Evolutionary conservation across 2,888 invertebrate genomes (phyloP).

Genomic region (Acleris laterana): DNA sequence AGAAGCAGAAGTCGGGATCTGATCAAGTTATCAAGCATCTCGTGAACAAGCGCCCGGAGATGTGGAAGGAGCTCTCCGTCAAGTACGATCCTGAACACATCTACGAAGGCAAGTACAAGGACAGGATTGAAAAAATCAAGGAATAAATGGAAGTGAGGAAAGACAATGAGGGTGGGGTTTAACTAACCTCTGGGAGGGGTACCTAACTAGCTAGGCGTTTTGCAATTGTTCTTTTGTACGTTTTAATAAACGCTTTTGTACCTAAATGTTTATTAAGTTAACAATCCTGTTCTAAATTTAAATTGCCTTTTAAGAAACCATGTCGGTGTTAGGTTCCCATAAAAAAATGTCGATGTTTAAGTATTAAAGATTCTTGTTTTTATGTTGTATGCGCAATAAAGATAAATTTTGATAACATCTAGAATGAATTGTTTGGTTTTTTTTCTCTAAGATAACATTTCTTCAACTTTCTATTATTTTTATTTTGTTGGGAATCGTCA

Average conservation of each 20-base stretch:
- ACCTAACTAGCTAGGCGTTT: constrained; percentile 25
- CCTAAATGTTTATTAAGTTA: constrained; percentile 9
- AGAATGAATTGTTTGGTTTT: no score
- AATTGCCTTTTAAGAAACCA: no score
- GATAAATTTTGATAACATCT: no score
- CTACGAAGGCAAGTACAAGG: constrained; percentile 87
- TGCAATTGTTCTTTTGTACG: constrained; percentile 22
- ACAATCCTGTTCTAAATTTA: not conserved
- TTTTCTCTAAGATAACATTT: no score
- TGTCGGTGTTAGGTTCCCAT: no score
- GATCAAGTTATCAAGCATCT: constrained; percentile 88
- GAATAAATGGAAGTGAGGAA: constrained; percentile 38
- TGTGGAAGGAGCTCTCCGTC: constrained; percentile 87
- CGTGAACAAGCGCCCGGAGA: constrained; percentile 87
- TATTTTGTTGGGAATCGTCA: no score
- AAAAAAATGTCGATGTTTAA: no score
- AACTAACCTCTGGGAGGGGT: constrained; percentile 4
- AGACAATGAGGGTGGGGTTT: not conserved
- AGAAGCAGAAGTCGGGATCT: constrained; percentile 79
- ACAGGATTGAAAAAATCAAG: constrained; percentile 65
- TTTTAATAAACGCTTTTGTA: constrained; percentile 32
- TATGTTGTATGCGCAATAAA: no score
- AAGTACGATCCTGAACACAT: constrained; percentile 89
- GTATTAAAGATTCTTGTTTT: no score
- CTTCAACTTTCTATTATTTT: no score